phyloP scores from a whole-genome alignment of 64 coral and sea anemone genomes.

The Platygyra sinensis region DNA sequence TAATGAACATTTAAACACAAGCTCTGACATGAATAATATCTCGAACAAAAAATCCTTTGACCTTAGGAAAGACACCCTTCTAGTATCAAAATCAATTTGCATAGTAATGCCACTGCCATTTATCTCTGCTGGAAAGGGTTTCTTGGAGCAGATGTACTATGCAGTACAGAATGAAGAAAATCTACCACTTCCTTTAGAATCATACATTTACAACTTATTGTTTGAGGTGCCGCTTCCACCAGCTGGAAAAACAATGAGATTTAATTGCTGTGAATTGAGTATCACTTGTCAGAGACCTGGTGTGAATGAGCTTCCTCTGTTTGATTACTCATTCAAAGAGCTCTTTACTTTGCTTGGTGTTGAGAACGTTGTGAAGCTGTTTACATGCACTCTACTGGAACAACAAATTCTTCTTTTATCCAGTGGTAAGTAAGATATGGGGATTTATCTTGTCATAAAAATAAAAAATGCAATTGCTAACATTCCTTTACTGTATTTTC shows the following conservation, averaged over 20 bases:
- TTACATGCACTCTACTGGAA: slow-evolving; percentile 87
- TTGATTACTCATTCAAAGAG: slow-evolving; percentile 96
- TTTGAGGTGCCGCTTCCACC: slow-evolving; percentile 96
- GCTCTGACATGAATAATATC: slow-evolving; percentile 9
- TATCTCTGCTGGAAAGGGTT: slow-evolving; percentile 79
- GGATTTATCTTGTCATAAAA: too few relatives aligned
- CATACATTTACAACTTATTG: slow-evolving; percentile 96
- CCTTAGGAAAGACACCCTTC: slow-evolving; percentile 66
- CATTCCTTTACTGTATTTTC: too few relatives aligned
- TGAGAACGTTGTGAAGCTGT: slow-evolving; percentile 86
- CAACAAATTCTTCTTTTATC: slow-evolving; percentile 93
- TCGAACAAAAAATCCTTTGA: slow-evolving; percentile 74
- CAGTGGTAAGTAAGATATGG: slow-evolving; percentile 62
- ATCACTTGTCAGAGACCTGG: slow-evolving; percentile 92
- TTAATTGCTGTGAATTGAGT: slow-evolving; percentile 68
- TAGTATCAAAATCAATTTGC: slow-evolving; percentile 86
- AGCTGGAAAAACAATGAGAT: slow-evolving; percentile 91
- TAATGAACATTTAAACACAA: slow-evolving; percentile 26
- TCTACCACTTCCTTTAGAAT: slow-evolving; percentile 75
- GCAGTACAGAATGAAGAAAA: slow-evolving; percentile 57
- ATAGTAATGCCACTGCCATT: slow-evolving; percentile 92
- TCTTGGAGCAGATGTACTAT: slow-evolving; percentile 70
- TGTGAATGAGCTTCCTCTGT: slow-evolving; percentile 90
- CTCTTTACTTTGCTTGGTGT: slow-evolving; percentile 81
- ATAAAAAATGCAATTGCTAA: too few relatives aligned